Evolutionary conservation across 2,888 invertebrate genomes (phyloP), one percentile per base, ranked within the genome.

Genomic region (Agrotis ipsilon): DNA sequence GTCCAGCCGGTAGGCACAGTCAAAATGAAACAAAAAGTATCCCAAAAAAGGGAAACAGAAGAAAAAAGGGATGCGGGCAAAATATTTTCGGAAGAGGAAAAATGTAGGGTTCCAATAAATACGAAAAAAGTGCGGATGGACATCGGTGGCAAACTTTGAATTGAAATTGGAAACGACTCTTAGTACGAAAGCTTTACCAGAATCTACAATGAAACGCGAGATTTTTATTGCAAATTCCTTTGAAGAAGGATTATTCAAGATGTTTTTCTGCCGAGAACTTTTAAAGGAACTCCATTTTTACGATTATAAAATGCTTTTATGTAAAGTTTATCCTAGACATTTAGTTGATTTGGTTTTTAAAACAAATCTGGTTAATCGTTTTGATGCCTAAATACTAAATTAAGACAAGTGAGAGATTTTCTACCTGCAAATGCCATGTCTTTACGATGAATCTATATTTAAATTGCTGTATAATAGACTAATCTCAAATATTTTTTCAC

Each of bases 111-210:
- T 63, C 27, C 48, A 71, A 71, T 61, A 72, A 54, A 64, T 52
- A 67, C 11, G 43, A 18, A 59, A 59, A 52, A 68, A 45, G 24
- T 55, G 48, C 11, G 39, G 51, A 27, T 51, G 49, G 46, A 55
- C 43, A 61, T 51, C 45, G 54, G 24, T 65, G 43, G 45, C 19
- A 24, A 59, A 57, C 27, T 57, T n/a, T 13, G 32, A 71, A 75
- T 71, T 64, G 67, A 71, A 68, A 79, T 68, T 75, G 65, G 59
- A 79, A 68, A 54, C 59, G 19, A 39, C 39, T 32, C 51, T 24
- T 52, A 14, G 51, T 66, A 57, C 57, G 39, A 68, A 72, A 63
- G 55, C 59, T 62, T 65, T 52, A 39, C 49, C 48, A 46, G 48
- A 62, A 57, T 54, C 54, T 52, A 65, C 55, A 66, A 21, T 65